Percentiles rank a stretch among this genome's conserved stretches.
phyloP scores from a whole-genome alignment of 2,113 vertebrate species.

The Malurus cyaneus region DNA sequence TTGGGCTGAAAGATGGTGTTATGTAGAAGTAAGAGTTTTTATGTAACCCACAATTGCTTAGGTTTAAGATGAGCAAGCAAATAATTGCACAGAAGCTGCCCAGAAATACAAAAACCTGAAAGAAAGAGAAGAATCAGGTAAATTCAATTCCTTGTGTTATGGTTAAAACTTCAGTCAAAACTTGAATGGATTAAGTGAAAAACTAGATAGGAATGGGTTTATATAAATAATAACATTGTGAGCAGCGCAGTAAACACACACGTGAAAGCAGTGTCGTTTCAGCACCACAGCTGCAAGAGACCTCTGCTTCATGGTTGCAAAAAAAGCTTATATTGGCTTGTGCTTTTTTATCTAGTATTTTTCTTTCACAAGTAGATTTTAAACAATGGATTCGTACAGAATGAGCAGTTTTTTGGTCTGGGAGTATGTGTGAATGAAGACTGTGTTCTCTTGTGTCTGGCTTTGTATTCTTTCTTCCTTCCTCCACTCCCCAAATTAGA shows the following conservation, averaged over 20 bases:
- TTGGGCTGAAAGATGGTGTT: background rate
- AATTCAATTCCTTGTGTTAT: background rate
- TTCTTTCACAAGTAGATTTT: background rate
- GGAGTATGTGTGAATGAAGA: background rate
- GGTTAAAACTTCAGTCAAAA: background rate
- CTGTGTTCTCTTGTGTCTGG: background rate
- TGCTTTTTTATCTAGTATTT: background rate
- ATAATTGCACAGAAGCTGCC: background rate
- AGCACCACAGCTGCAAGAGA: background rate
- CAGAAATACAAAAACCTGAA: background rate
- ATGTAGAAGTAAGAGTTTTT: background rate
- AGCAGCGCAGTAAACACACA: background rate
- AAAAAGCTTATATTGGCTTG: background rate
- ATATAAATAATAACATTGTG: background rate
- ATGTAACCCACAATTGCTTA: background rate
- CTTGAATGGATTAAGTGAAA: background rate
- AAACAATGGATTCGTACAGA: background rate
- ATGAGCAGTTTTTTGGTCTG: background rate
- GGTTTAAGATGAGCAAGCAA: background rate
- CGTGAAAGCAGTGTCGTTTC: background rate
- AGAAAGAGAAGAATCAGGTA: background rate
- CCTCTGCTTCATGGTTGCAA: background rate
- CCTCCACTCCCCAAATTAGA: background rate
- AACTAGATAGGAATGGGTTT: background rate
- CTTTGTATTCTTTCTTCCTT: background rate